Evolutionary conservation across 2,888 invertebrate genomes (phyloP), one percentile per base, ranked within the genome.

Genomic region (Hyalella azteca): DNA sequence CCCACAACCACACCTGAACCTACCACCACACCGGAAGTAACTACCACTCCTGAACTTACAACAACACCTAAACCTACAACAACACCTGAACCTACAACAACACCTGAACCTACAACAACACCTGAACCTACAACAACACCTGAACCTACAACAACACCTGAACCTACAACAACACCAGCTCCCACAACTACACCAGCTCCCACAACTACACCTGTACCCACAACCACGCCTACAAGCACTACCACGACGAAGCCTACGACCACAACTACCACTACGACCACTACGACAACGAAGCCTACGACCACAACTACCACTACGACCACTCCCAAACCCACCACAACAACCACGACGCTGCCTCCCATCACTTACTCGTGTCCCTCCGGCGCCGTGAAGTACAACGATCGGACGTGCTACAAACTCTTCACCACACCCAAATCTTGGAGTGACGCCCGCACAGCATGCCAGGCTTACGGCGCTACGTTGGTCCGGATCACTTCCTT

Each of bases 301-400:
- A 66, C 66, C 7, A 66, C 66, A 7, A 11, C 66, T 11, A 39
- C 22, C 7, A 22, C 66, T 66, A 66, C 66, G 9, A 66, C 66
- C 1, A 32, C 66, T 19, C 13, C 13, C 0, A 66, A 15, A 13
- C 32, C 39, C 13, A 66, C 66, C n/a, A 60, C 60, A 11, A 60
- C 60, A 4, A 66, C 66, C 32, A 66, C 66, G 36, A 66, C 66
- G 5, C 39, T 66, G 3, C 4, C 66, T 36, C 66, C 66, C 36
- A 66, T 66, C 19, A 66, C 66, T 19, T 66, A 66, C 66, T 66
- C 66, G 39, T 66, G 66, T 19, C 66, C 66, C 29, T 66, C 66
- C 0, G 66, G 66, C 66, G 32, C n/a, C 66, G 36, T 39, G 11
- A 1, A 66, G 39, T 66, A 66, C 66, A 0, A 29, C 19, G 39